Evolutionary conservation across 1,140 invertebrate genomes (phyloP), one percentile per base, ranked within the genome.

Genomic region (Pinna nobilis): DNA sequence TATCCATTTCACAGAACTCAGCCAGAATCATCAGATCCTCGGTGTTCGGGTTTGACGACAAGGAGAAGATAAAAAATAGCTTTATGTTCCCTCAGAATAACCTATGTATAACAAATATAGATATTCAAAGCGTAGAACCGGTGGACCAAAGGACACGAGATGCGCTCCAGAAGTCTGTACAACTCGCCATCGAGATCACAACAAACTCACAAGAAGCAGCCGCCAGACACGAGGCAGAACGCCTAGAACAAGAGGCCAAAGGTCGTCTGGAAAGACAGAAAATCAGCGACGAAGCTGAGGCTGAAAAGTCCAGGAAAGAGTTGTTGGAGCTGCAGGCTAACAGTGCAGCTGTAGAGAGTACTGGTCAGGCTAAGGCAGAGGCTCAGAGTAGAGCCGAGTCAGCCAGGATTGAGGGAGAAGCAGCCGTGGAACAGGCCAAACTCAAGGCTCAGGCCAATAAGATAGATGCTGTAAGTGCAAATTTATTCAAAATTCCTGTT

Each of bases 101-200:
- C 70, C 75, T 91, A n/a, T 78, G 88, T 20, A 88, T 91, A 41
- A 91, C 91, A 2, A 90, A 88, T 70, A 89, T 91, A 65, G 91
- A 91, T 79, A 91, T 91, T 71, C 90, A 91, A 77, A 90, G 89
- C 41, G 90, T 91, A 15, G 91, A 91, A 80, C 91, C 91, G n/a
- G 90, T 91, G 1, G 91, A 91, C 79, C 90, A 91, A 82, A 77
- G 90, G 49, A 91, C 91, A 9, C 75, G 90, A 41, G 91, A 91
- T 81, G 82, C 91, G 2, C 82, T 91, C 20, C 89, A 90, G 84
- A 91, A 91, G 74, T 91, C 90, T 61, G 91, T 91, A 18, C 91
- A 91, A 63, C 79, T 91, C 37, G 91, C 91, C 51, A 91, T 91
- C 72, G 91, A 90, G 68, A 90, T 90, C 69, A 90, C 89, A 20